These are phyloP conservation scores for Epinephelus coioides DNA, from an alignment of 2,797 vertebrate genomes.

Conservation along the genomic window DNA sequence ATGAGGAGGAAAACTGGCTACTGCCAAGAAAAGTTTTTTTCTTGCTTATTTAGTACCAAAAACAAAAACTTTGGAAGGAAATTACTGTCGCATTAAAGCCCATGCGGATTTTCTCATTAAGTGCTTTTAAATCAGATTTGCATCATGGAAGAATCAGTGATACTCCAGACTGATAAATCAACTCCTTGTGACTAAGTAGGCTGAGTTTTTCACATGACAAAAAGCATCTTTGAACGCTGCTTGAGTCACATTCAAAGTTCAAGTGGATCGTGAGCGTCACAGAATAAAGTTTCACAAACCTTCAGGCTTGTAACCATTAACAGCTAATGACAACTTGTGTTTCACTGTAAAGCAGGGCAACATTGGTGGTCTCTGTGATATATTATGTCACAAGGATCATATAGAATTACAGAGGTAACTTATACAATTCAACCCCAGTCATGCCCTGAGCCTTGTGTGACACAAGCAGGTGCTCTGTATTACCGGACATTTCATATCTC, in stretches of 20 bases:
- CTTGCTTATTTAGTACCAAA: background rate
- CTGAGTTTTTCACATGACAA: background rate
- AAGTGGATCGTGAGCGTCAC: background rate
- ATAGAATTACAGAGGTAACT: constrained; percentile 71
- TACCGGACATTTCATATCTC: constrained; percentile 9
- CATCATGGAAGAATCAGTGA: background rate
- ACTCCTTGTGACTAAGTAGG: background rate
- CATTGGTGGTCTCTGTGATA: constrained; percentile 65
- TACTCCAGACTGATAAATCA: background rate
- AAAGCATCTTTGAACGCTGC: constrained; percentile 1
- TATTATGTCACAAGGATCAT: constrained; percentile 69
- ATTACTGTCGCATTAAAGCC: background rate
- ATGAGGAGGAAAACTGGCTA: background rate
- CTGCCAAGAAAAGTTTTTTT: background rate
- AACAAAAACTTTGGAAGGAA: background rate
- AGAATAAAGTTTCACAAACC: constrained; percentile 10
- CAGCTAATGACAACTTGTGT: constrained; percentile 54
- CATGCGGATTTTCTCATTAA: background rate
- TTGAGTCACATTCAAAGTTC: background rate
- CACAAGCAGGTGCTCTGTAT: constrained; percentile 71
- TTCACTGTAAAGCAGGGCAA: constrained; percentile 53
- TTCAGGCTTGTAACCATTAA: constrained; percentile 32
- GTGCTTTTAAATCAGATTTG: background rate
- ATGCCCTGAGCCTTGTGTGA: constrained; percentile 62
- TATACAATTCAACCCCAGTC: constrained; percentile 51